Percentiles rank a stretch among this genome's conserved stretches.
These are phyloP conservation scores for Danio choprae DNA, from an alignment of 2,797 vertebrate genomes.

Conservation along the genomic window DNA sequence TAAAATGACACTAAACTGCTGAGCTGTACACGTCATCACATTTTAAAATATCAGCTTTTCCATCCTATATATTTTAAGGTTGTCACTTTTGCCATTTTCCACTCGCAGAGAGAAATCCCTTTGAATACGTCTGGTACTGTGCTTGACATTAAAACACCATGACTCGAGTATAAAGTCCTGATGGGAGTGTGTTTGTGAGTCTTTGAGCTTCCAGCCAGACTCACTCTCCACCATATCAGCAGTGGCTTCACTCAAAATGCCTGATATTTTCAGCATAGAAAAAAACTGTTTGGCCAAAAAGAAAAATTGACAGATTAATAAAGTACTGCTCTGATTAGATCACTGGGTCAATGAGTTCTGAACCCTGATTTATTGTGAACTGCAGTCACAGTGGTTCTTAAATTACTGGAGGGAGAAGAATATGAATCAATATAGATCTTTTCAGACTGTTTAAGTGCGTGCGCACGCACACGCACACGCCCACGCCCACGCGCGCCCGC, in stretches of 20 bases:
- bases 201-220: constrained; percentile 69
- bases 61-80: constrained; percentile 3
- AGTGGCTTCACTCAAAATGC: constrained; percentile 22
- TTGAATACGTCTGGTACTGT: constrained; percentile 3
- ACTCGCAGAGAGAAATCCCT: constrained; percentile 5
- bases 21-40: constrained; percentile 17
- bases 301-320: not conserved
- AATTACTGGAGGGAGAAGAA: not conserved
- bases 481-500: too few relatives aligned
- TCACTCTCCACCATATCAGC: not conserved
- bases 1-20: constrained; percentile 12
- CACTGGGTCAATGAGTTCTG: too few relatives aligned
- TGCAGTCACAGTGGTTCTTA: not conserved
- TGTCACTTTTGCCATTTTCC: constrained; percentile 28
- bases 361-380: not conserved
- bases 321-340: not conserved
- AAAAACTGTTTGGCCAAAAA: not conserved
- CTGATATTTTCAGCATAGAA: not conserved
- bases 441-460: too few relatives aligned
- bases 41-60: constrained; percentile 5
- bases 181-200: constrained; percentile 21
- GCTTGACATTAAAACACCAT: constrained; percentile 49
- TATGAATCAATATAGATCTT: not conserved
- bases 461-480: too few relatives aligned
- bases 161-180: constrained; percentile 46